A percentile compares a stretch with the other conserved stretches of the same genome.
Evolutionary conservation across 2,113 vertebrate species (phyloP).

Genomic region (Columbina picui): DNA sequence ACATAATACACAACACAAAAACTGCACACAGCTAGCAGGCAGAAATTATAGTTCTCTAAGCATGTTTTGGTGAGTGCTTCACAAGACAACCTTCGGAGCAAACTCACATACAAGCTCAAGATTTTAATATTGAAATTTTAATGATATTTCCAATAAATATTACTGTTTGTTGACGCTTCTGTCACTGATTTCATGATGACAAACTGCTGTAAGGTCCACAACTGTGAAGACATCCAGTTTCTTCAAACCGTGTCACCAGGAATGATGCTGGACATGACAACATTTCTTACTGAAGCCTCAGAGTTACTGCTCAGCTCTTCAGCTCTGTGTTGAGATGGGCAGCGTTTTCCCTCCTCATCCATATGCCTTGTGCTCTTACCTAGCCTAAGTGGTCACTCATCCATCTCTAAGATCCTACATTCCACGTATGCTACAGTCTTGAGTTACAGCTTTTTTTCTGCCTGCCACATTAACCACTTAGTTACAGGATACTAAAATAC

Average conservation of each 20-base stretch:
- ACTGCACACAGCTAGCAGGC: background rate
- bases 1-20: background rate
- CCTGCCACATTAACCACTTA: background rate
- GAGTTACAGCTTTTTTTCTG: background rate
- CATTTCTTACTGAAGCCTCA: background rate
- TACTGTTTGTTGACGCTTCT: background rate
- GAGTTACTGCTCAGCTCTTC: background rate
- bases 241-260: background rate
- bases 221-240: background rate
- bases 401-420: background rate
- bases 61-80: background rate
- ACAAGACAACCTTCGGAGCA: background rate
- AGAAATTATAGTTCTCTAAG: background rate
- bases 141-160: background rate
- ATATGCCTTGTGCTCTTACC: rapidly evolving
- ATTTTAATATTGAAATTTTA: background rate
- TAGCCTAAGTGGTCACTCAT: background rate
- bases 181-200: background rate
- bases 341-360: background rate
- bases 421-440: background rate
- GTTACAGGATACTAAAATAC: background rate
- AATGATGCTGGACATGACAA: background rate
- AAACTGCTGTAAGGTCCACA: background rate
- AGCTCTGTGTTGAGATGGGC: background rate
- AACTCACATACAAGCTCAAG: background rate